Evolutionary conservation across 2,113 vertebrate species (phyloP).

Genomic region (Pomatostomus ruficeps): DNA sequence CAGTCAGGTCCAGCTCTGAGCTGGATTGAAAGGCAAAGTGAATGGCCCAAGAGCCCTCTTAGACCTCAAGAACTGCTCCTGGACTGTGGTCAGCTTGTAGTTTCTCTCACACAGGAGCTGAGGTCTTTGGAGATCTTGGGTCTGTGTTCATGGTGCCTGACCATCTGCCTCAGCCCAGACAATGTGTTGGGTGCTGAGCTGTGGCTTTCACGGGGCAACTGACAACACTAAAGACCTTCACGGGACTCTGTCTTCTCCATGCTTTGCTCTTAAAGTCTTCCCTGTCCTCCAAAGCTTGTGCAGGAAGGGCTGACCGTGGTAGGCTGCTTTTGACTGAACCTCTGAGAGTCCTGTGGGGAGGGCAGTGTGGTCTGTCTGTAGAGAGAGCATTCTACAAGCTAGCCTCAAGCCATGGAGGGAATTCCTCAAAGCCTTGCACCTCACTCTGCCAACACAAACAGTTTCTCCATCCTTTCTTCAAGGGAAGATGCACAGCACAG

Average conservation of each 20-base stretch:
- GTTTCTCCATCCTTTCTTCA: neutral
- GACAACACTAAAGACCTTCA: neutral
- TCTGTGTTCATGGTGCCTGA: neutral
- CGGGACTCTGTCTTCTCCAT: neutral
- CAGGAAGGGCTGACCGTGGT: neutral
- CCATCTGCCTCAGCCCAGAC: neutral
- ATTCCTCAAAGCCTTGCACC: neutral
- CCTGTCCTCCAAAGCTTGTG: neutral
- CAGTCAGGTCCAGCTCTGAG: neutral
- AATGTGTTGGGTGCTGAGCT: neutral
- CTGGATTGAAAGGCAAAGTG: neutral
- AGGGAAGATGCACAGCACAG: neutral
- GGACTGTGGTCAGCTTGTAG: neutral
- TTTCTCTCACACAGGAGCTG: neutral
- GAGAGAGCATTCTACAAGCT: neutral
- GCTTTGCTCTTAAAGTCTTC: neutral
- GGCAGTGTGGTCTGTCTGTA: neutral
- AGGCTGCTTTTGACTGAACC: neutral
- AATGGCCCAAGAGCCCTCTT: neutral
- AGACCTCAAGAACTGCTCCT: neutral
- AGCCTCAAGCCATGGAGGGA: neutral
- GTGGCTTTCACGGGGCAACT: neutral
- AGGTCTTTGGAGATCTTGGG: neutral
- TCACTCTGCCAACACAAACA: neutral
- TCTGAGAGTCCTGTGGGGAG: neutral